Base-by-base conservation (phyloP, 2,888 invertebrate species). In the Limnephilus auricula region DNA sequence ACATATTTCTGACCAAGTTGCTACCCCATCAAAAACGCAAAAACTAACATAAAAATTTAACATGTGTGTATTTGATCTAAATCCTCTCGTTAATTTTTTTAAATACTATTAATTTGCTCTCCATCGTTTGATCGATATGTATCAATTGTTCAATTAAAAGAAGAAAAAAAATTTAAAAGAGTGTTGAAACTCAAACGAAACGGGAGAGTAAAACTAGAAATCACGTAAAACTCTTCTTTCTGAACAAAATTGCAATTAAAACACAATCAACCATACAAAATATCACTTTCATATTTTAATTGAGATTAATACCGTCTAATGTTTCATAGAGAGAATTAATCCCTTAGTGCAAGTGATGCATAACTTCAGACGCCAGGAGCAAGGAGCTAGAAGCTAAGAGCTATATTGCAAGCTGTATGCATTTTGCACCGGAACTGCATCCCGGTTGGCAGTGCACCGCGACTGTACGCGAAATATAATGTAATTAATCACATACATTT, bases 401-500 rank as follows among this genome's bases (percentile, higher is more conserved):
- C 50, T 50, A 18, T 50, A 18, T 50, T 65, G 65, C 25, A n/a
- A 0, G 65, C n/a, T 25, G 1, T 65, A 25, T n/a, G 5, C 65
- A 9, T 65, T 65, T n/a, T 65, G 65, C 65, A n/a, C n/a, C 65
- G 25, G 65, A 65, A 65, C 65, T 65, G 65, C 65, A 65, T 25
- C 65, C 65, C 65, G 65, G 65, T 65, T 65, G 15, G 84, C 84
- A 84, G 37, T n/a, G 84, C 80, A 32, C 82, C 82, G 31, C 34
- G 40, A n/a, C 85, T 45, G 85, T 25, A 30, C 40, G 30, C n/a
- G 85, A 45, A 85, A 40, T 85, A 85, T 40, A 85, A 65, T 65
- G 65, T 65, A n/a, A 40, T 85, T 85, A 85, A 85, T 85, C 85
- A 85, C 85, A 40, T 85, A 85, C 85, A 40, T 85, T 85, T 45